phyloP scores from a whole-genome alignment of 1,140 invertebrate species.

The Ceratoteleas bidentatus region DNA sequence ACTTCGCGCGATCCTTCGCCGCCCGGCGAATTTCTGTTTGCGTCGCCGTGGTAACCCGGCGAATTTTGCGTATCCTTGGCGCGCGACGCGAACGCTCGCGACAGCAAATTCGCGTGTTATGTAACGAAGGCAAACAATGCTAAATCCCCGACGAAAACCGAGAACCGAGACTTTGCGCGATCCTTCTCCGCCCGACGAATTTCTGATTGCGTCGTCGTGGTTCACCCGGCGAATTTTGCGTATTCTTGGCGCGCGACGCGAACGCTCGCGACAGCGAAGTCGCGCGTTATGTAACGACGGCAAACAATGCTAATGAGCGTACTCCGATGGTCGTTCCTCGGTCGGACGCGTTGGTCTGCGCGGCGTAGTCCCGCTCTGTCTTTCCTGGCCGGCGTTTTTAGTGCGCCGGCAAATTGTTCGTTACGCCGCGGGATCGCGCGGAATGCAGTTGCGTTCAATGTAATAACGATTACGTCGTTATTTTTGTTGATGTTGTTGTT shows the following conservation, averaged over 20 bases:
- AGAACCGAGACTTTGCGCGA: no score
- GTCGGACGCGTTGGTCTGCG: slow-evolving; percentile 22
- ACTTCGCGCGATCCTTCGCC: no score
- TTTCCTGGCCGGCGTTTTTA: slow-evolving; percentile 56
- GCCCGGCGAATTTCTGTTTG: no score
- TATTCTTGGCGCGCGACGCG: slow-evolving; percentile 4
- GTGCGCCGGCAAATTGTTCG: slow-evolving; percentile 63
- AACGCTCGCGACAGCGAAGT: slow-evolving; percentile 47
- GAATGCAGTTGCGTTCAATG: slow-evolving; percentile 51
- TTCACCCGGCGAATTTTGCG: no score
- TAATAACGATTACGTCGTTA: slow-evolving; percentile 56
- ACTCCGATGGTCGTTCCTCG: slow-evolving; percentile 57
- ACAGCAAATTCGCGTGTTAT: slow-evolving; percentile 72
- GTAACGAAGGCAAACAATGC: slow-evolving; percentile 81
- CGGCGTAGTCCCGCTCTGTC: slow-evolving; percentile 44
- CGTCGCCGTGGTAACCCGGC: no score
- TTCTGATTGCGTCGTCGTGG: no score
- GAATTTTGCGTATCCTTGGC: neutral
- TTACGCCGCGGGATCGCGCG: slow-evolving; percentile 50
- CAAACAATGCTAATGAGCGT: slow-evolving; percentile 81
- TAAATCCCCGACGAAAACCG: no score
- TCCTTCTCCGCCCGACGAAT: no score
- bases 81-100: slow-evolving; percentile 34
- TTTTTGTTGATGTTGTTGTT: slow-evolving; percentile 61
- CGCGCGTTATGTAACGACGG: slow-evolving; percentile 79